Percentiles rank a stretch among this genome's conserved stretches.
Conservation (phyloP, 2,888 invertebrate genomes). For the Drosophila imparisetae region DNA sequence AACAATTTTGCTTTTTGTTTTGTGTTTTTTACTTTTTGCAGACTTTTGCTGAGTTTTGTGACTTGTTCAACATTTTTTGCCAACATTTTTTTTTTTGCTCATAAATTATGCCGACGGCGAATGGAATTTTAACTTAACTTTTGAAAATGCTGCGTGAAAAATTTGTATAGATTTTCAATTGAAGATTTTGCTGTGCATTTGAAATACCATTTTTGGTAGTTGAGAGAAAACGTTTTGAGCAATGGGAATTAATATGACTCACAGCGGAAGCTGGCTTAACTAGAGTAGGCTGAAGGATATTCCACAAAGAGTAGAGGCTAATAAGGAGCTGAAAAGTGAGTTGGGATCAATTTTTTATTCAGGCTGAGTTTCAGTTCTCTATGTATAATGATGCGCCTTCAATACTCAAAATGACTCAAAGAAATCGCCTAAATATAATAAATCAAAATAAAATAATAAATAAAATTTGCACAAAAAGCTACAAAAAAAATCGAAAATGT, state of each 20-base stretch:
- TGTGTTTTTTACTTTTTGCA: neutral
- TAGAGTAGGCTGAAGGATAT: neutral
- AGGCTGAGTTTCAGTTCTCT: neutral
- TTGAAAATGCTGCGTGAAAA: neutral
- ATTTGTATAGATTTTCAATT: neutral
- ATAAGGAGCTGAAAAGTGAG: neutral
- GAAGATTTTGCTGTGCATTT: neutral
- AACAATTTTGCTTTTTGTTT: neutral
- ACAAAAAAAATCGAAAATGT: neutral
- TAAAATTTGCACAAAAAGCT: neutral
- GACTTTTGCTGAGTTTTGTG: neutral
- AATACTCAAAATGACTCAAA: neutral
- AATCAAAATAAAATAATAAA: neutral
- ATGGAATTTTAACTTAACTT: neutral
- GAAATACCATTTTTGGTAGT: neutral
- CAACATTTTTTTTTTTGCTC: slow-evolving; percentile 7
- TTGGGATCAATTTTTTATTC: neutral
- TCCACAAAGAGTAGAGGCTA: neutral
- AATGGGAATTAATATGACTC: neutral
- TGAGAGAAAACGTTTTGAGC: neutral
- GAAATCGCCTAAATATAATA: neutral
- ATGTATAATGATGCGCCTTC: neutral
- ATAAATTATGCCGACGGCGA: slow-evolving; percentile 45
- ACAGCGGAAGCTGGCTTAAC: neutral
- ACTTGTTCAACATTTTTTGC: slow-evolving; percentile 11